Base-by-base conservation (phyloP, 2,113 vertebrate species). In the Anhinga anhinga region DNA sequence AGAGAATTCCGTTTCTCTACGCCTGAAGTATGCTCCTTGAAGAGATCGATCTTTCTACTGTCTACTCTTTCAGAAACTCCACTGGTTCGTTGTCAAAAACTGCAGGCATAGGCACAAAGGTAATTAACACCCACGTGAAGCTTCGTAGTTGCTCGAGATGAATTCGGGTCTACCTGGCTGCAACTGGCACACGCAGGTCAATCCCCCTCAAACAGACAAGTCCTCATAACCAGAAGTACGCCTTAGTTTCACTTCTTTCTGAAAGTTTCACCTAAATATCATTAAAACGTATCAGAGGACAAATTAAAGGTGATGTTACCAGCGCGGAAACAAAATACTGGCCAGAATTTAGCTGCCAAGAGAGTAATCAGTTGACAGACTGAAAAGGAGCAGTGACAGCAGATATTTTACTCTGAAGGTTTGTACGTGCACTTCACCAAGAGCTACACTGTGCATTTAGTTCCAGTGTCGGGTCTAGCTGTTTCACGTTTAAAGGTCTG, bases 271-370 rank as follows among this genome's bases (percentile, higher is more conserved):
- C 34, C 36, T 10, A 63, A 86, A 16, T 11, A 73, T 62, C 81
- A 63, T 17, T 83, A 86, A 93, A 87, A 90, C 13, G 3, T 7
- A 65, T 13, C 3, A 82, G 55, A 90, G 71, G 34, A 95, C 67
- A 76, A 93, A 47, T 45, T 3, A 56, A 83, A 88, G 82, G 78
- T 74, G 65, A 71, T 4, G 4, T 34, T 74, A 81, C 84, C 87
- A 66, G 92, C 11, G 5, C 14, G 63, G 83, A 81, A 85, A 95
- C 15, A 34, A 87, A 86, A 74, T 81, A 95, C 82, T 97, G 95
- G 97, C 96, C 95, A 77, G n/a, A 40, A 66, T 91, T 90, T 80
- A 95, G 94, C 40, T 66, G 86, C 93, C 36, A 47, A 92, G 19
- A 69, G 42, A 9, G 62, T 8, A 23, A 40, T 10, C 63, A 55